Conservation (phyloP, 2,888 invertebrate genomes). For the Drosophila paranaensis region DNA sequence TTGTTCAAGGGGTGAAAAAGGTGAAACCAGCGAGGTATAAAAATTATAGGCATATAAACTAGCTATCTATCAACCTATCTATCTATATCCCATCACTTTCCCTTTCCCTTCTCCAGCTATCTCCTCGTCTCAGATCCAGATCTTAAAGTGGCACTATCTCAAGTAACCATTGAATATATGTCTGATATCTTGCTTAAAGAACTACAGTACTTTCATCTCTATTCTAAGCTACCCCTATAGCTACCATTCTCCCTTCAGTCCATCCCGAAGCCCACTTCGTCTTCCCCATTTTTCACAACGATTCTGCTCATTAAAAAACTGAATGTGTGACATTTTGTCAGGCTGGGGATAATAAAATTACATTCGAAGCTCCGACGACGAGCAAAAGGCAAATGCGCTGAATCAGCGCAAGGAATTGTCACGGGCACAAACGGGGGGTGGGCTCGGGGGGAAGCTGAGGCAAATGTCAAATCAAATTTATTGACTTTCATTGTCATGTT, state of each 20-base stretch:
- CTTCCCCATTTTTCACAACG: neutral
- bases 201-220: neutral
- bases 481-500: slow-evolving; percentile 74
- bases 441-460: slow-evolving; percentile 18
- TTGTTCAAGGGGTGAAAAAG: neutral
- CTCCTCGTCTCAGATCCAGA: no score
- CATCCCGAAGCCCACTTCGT: neutral
- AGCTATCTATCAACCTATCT: no score
- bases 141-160: no score
- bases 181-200: no score
- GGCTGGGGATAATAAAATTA: slow-evolving; percentile 73
- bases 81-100: no score
- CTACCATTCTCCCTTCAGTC: neutral
- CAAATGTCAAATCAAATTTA: slow-evolving; percentile 79
- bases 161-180: no score
- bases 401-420: slow-evolving; percentile 62
- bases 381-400: slow-evolving; percentile 65
- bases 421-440: neutral
- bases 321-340: slow-evolving; percentile 70
- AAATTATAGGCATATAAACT: no score
- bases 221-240: neutral
- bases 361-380: slow-evolving; percentile 60
- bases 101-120: no score
- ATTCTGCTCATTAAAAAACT: slow-evolving; percentile 69
- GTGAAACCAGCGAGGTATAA: neutral